Percentiles rank a stretch among this genome's conserved stretches.
These are phyloP conservation scores for Periophthalmus modestus DNA, from an alignment of 2,113 vertebrate species.

Conservation along the genomic window DNA sequence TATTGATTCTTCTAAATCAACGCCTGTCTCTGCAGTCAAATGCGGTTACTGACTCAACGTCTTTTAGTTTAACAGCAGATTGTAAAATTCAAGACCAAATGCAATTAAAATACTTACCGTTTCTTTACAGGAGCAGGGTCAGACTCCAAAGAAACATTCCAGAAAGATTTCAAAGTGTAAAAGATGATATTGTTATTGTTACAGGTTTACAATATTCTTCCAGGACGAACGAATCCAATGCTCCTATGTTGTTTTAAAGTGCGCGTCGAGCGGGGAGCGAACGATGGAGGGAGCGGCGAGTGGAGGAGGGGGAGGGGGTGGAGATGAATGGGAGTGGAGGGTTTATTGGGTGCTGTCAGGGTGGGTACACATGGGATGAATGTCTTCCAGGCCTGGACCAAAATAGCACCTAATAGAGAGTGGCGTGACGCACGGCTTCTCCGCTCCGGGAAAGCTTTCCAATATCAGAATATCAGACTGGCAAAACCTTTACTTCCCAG, in stretches of 20 bases:
- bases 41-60: slow-evolving; percentile 13
- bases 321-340: slow-evolving; percentile 74
- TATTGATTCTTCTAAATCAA: slow-evolving; percentile 62
- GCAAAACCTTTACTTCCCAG: slow-evolving; percentile 51
- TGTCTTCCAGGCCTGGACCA: slow-evolving; percentile 71
- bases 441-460: slow-evolving; percentile 52
- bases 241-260: slow-evolving; percentile 71
- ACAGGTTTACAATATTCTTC: slow-evolving; percentile 25
- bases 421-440: slow-evolving; percentile 66
- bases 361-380: slow-evolving; percentile 69
- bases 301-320: slow-evolving; percentile 33
- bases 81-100: background rate
- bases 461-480: slow-evolving; percentile 59
- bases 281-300: slow-evolving; percentile 30
- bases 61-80: slow-evolving; percentile 1
- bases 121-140: slow-evolving; percentile 14
- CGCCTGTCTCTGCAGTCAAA: slow-evolving; percentile 32
- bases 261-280: slow-evolving; percentile 72
- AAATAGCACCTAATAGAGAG: slow-evolving; percentile 75
- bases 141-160: background rate
- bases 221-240: slow-evolving; percentile 43
- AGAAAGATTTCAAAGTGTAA: slow-evolving; percentile 7
- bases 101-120: slow-evolving; percentile 44
- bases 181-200: slow-evolving; percentile 14
- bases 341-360: slow-evolving; percentile 75